phyloP scores from a whole-genome alignment of 2,113 vertebrate genomes.

The Takifugu flavidus region DNA sequence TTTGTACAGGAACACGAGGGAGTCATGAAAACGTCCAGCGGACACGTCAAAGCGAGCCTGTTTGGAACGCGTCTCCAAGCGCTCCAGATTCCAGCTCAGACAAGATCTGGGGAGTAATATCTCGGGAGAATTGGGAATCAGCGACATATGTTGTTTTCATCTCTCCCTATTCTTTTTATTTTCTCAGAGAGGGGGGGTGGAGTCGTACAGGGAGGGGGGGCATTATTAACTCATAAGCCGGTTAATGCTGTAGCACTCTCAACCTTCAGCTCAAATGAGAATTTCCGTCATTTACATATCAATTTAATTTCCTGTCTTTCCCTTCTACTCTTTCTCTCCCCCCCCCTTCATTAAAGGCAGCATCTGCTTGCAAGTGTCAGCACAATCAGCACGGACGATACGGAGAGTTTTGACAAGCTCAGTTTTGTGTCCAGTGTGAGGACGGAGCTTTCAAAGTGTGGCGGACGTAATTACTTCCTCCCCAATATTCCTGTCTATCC shows the following conservation, averaged over 20 bases:
- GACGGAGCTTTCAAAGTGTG: too few species aligned
- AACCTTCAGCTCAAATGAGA: constrained; percentile 75
- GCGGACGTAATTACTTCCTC: too few species aligned
- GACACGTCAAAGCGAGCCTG: constrained; percentile 20
- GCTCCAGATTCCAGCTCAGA: constrained; percentile 56
- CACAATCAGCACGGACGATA: constrained; percentile 36
- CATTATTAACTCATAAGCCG: constrained; percentile 74
- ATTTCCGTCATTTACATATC: constrained; percentile 76
- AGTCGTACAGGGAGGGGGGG: constrained; percentile 8
- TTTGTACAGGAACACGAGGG: constrained; percentile 15
- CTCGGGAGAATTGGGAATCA: constrained; percentile 43
- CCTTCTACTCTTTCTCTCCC: constrained; percentile 15
- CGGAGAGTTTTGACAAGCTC: too few species aligned
- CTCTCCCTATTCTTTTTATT: constrained; percentile 24
- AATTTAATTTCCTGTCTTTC: constrained; percentile 73
- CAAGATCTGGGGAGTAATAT: constrained; percentile 45
- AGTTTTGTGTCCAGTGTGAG: too few species aligned
- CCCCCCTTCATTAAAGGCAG: constrained; percentile 65
- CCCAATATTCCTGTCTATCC: too few species aligned
- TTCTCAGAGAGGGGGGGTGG: constrained; percentile 9
- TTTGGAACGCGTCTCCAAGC: constrained; percentile 39
- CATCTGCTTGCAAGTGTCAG: constrained; percentile 50
- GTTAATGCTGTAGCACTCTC: constrained; percentile 70
- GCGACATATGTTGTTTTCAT: constrained; percentile 70
- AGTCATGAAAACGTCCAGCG: too few species aligned